A percentile compares a stretch with the other conserved stretches of the same genome.
These are phyloP conservation scores for Psettodes erumei DNA, from an alignment of 2,113 vertebrate genomes.

Conservation along the genomic window DNA sequence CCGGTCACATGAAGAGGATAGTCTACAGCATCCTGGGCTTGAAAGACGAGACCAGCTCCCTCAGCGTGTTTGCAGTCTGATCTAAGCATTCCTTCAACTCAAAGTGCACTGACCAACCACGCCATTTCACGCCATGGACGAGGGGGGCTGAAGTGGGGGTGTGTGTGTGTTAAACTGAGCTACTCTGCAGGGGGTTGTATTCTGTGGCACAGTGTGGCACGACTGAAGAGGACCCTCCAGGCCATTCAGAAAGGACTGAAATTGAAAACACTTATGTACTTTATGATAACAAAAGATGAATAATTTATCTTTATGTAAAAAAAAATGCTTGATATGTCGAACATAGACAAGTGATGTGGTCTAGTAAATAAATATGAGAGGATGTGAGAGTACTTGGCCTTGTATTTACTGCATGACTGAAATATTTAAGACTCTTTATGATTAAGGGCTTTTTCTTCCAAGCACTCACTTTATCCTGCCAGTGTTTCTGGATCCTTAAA, in stretches of 20 bases:
- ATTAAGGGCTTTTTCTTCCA: conserved; percentile 44
- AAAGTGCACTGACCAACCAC: conserved; percentile 72
- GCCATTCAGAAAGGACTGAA: conserved; percentile 65
- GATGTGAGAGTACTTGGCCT: conserved; percentile 28
- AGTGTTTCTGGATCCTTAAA: conserved; percentile 46
- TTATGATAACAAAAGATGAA: conserved; percentile 55
- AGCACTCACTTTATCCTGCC: conserved; percentile 60
- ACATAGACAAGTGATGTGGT: conserved; percentile 43
- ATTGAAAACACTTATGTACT: conserved; percentile 71
- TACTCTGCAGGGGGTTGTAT: conserved; percentile 11
- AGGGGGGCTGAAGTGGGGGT: conserved; percentile 40
- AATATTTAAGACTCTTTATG: conserved; percentile 47
- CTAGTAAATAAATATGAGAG: conserved; percentile 41
- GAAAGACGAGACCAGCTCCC: conserved; percentile 87
- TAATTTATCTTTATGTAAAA: conserved; percentile 67
- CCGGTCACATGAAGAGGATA: conserved; percentile 95
- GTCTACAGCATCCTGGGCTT: conserved; percentile 94
- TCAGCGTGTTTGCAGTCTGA: conserved; percentile 87
- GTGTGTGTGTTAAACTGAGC: conserved; percentile 31
- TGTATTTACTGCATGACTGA: conserved; percentile 61
- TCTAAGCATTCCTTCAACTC: conserved; percentile 65
- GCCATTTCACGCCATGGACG: conserved; percentile 65
- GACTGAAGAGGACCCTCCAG: conserved; percentile 66
- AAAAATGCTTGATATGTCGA: conserved; percentile 51
- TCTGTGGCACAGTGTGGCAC: conserved; percentile 15